Evolutionary conservation across 2,797 vertebrate genomes (phyloP), one percentile per base, ranked within the genome.

Genomic region (Mus minutoides): DNA sequence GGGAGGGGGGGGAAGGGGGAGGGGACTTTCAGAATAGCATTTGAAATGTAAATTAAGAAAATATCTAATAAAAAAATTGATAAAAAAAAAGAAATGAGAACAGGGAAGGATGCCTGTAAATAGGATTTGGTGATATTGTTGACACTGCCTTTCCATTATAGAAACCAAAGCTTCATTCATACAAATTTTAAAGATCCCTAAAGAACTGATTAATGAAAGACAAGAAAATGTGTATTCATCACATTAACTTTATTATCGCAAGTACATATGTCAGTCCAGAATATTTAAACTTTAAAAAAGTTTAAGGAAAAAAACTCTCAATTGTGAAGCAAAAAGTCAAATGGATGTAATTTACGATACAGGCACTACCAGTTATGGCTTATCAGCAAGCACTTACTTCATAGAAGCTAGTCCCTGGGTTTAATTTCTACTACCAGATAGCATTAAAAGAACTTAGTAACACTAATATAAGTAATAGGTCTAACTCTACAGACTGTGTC

Each of bases 331-430:
- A 16, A 99, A 99, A 99, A 99, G 99, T 98, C 98, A 98, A 98
- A 99, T 99, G 99, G 99, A 99, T 99, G 99, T 99, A 99, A 99
- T 99, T 99, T 99, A 99, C 99, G 99, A 64, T 84, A 5, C 34
- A 34, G 82, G 10, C 14, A 46, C 19, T 46, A 19, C 26, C 40
- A 31, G 29, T 43, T 34, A 31, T 22, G 3, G 29, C 3, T 84
- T 29, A 64, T 29, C 60, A 46, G 17, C 31, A 64, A 46, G 40
- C 6, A 12, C 37, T 31, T 62, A 8, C 24, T 82, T 60, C 14
- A 8, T 10, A 40, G 29, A 31, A 37, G 26, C 1, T 0, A 54
- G 9, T n/a, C 22, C 9, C 52, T 22, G 17, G 17, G 24, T 40
- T 88, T 54, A 43, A 21, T 73, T 75, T 14, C 22, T 9, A 40